These are phyloP conservation scores for Fopius arisanus DNA, from an alignment of 1,140 invertebrate species.

Conservation along the genomic window DNA sequence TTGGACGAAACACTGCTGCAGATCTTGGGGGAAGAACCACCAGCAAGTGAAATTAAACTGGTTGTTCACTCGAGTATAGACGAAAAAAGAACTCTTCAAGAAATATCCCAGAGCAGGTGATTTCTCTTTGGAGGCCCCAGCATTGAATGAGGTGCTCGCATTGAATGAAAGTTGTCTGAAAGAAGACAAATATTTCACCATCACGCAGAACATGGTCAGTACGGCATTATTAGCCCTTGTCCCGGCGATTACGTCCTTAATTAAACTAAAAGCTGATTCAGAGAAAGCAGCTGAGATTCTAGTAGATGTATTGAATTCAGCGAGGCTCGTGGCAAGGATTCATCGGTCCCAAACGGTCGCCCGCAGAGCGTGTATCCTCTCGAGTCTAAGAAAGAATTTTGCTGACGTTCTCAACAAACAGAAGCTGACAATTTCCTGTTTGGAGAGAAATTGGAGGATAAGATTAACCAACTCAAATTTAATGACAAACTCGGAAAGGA, in stretches of 20 bases:
- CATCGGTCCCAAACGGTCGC: not conserved
- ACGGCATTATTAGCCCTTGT: conserved; percentile 12
- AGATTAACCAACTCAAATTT: conserved; percentile 25
- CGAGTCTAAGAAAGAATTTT: conserved; percentile 24
- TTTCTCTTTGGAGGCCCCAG: conserved; percentile 23
- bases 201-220: conserved; percentile 17
- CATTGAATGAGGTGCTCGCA: conserved; percentile 22
- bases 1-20: not conserved
- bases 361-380: conserved; percentile 29
- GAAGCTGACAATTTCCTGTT: conserved; percentile 27
- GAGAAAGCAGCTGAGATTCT: conserved; percentile 6
- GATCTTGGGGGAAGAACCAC: not conserved
- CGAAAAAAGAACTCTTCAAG: no score
- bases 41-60: not conserved
- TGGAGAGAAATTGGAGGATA: conserved; percentile 24
- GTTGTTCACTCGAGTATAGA: conserved; percentile 11
- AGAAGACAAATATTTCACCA: conserved; percentile 25
- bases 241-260: not conserved
- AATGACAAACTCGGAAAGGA: conserved; percentile 32
- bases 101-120: conserved; percentile 19
- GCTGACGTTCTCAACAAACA: conserved; percentile 30
- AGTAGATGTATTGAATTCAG: conserved; percentile 20
- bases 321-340: not conserved
- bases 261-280: not conserved
- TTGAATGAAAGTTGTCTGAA: conserved; percentile 19